phyloP scores from a whole-genome alignment of 2,797 vertebrate genomes.

The Danio jaintianensis region DNA sequence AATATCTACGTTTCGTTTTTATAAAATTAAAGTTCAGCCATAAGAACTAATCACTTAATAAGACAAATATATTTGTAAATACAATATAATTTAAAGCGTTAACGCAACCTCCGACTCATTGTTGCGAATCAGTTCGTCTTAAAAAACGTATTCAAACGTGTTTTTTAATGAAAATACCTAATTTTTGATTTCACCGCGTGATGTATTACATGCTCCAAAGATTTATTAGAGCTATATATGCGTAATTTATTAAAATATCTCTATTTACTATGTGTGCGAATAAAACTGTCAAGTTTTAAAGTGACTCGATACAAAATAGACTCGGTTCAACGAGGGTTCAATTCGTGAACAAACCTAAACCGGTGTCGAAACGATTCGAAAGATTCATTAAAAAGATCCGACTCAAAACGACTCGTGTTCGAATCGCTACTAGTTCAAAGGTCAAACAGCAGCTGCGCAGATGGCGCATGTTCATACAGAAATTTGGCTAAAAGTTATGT shows the following conservation, averaged over 20 bases:
- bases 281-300: background rate
- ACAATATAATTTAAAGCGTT: background rate
- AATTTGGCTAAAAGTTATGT: background rate
- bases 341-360: background rate
- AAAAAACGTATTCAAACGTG: background rate
- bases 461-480: background rate
- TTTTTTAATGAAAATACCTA: background rate
- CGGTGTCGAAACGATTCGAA: background rate
- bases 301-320: background rate
- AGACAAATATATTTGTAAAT: background rate
- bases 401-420: background rate
- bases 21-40: too few species aligned
- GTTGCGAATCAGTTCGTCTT: background rate
- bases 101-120: background rate
- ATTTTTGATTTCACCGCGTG: background rate
- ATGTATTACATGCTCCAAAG: background rate
- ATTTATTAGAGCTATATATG: background rate
- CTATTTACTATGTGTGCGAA: too few species aligned
- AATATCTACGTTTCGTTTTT: too few species aligned
- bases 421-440: slow-evolving; percentile 31
- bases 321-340: background rate
- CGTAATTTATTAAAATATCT: background rate
- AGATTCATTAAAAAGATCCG: background rate
- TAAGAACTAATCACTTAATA: background rate
- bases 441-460: slow-evolving; percentile 18